These are phyloP conservation scores for Yponomeuta plumbellus DNA, from an alignment of 2,888 invertebrate species.

Conservation along the genomic window DNA sequence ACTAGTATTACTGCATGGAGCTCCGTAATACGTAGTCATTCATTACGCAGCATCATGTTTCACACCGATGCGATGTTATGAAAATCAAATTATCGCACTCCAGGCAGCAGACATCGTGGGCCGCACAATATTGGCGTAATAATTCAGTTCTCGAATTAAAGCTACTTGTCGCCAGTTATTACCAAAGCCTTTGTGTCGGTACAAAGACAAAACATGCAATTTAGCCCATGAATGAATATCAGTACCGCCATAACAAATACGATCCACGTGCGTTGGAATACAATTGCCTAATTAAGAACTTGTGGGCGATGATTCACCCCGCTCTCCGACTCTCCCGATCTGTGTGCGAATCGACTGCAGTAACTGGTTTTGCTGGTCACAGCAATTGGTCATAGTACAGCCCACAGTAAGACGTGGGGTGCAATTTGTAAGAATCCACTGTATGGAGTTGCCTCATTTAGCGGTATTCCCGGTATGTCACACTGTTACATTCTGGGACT, in stretches of 20 bases:
- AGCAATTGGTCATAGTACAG: background rate
- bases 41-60: too few relatives aligned
- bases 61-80: too few relatives aligned
- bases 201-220: background rate
- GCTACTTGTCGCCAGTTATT: background rate
- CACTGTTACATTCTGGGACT: too few relatives aligned
- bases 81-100: too few relatives aligned
- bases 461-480: too few relatives aligned
- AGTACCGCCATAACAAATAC: background rate
- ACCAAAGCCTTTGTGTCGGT: background rate
- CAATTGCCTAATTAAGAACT: background rate
- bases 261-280: background rate
- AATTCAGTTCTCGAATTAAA: background rate
- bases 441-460: too few relatives aligned
- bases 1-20: too few relatives aligned
- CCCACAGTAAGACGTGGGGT: too few relatives aligned
- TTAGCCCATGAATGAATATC: background rate
- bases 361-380: background rate
- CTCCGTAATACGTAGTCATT: too few relatives aligned
- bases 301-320: slow-evolving; percentile 1
- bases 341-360: background rate
- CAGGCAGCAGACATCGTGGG: background rate
- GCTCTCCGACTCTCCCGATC: background rate
- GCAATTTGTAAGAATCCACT: too few relatives aligned
- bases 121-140: background rate